Percentiles rank a stretch among this genome's conserved stretches.
phyloP scores from a whole-genome alignment of 2,113 vertebrate species.

The Mystacornis crossleyi region DNA sequence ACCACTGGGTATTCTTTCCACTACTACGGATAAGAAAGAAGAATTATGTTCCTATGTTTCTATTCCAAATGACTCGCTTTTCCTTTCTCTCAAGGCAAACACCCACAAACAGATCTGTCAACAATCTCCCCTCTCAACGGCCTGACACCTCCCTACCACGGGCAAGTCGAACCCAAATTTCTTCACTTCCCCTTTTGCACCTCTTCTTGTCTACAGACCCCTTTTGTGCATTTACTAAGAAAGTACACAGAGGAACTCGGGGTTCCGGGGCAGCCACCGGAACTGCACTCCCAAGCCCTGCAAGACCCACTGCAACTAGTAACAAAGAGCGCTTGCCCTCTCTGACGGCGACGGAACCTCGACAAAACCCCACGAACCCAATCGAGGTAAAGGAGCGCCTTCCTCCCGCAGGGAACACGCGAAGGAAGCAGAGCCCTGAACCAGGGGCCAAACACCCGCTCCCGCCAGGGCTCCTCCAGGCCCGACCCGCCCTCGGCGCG shows the following conservation, averaged over 20 bases:
- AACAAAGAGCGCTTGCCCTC: not conserved
- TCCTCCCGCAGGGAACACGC: no score
- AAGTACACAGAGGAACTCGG: rapidly evolving
- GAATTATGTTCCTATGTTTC: no score
- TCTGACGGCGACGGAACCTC: no score
- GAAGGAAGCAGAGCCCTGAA: not conserved
- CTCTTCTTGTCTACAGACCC: rapidly evolving
- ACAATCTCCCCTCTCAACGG: rapidly evolving
- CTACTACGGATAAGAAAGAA: rapidly evolving
- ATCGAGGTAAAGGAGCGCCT: no score
- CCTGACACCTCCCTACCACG: not conserved
- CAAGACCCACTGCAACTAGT: rapidly evolving
- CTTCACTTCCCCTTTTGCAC: not conserved
- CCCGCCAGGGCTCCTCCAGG: not conserved
- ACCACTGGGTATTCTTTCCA: not conserved
- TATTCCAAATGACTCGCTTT: no score
- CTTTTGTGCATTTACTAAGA: rapidly evolving
- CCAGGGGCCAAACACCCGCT: rapidly evolving
- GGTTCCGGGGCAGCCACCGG: not conserved
- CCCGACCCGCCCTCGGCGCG: no score
- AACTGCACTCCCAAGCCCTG: not conserved
- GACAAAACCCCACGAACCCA: not conserved
- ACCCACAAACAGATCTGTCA: not conserved
- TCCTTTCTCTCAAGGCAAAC: not conserved
- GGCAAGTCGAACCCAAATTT: rapidly evolving